Percentiles rank a stretch among this genome's conserved stretches.
Evolutionary conservation across 2,888 invertebrate species (phyloP).

Genomic region (Prenolepis imparis): DNA sequence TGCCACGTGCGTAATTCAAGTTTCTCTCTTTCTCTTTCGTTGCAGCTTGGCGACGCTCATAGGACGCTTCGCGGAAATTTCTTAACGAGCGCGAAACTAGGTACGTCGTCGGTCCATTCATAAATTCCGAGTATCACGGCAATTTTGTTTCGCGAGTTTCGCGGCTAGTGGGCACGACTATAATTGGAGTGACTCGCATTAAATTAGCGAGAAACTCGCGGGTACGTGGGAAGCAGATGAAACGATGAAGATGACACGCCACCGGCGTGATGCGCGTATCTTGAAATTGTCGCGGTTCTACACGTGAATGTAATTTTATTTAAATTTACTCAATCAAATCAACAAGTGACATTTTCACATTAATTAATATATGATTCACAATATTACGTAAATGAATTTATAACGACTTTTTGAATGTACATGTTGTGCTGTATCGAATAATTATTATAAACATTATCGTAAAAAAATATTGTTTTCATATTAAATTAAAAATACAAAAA

Average conservation of each 20-base stretch:
- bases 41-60: constrained; percentile 11
- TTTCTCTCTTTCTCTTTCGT: not conserved
- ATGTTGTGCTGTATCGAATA: not conserved
- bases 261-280: not conserved
- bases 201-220: constrained; percentile 46
- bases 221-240: constrained; percentile 43
- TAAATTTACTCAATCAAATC: not conserved
- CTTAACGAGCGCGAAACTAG: constrained; percentile 50
- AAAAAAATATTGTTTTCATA: not conserved
- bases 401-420: not conserved
- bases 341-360: not conserved
- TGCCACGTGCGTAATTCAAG: constrained; percentile 16
- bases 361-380: not conserved
- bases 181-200: constrained; percentile 53
- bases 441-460: not conserved
- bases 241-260: not conserved
- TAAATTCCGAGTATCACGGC: constrained; percentile 55
- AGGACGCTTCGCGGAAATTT: constrained; percentile 49
- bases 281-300: constrained; percentile 11
- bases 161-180: constrained; percentile 48
- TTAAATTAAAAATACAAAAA: not conserved
- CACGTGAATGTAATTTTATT: not conserved
- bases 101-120: constrained; percentile 46
- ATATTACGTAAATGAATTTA: not conserved
- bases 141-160: constrained; percentile 52